Conservation (phyloP, 2,113 vertebrate species). For the Megaleporinus macrocephalus region DNA sequence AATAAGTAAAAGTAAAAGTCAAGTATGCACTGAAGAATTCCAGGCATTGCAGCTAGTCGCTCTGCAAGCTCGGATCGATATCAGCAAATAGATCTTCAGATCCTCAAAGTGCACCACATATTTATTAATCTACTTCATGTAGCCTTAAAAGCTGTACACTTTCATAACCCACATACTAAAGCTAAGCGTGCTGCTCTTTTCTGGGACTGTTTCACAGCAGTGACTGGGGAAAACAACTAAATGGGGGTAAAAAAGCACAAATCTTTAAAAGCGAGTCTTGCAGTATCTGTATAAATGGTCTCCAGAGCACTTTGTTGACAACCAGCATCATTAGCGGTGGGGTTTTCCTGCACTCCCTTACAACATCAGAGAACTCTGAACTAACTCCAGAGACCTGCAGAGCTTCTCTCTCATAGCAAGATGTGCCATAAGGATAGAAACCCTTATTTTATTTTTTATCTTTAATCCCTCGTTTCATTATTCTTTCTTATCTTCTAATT, state of each 20-base stretch:
- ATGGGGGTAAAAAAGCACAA: background rate
- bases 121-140: background rate
- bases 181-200: background rate
- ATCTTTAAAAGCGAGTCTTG: too few species aligned
- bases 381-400: background rate
- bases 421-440: background rate
- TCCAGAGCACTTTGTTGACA: background rate
- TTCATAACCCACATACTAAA: background rate
- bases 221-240: too few species aligned
- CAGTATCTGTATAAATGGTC: background rate
- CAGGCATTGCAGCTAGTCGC: too few species aligned
- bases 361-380: background rate
- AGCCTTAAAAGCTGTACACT: background rate
- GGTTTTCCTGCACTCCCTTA: background rate
- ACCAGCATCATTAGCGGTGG: background rate
- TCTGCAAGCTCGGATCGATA: too few species aligned
- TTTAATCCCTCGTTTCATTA: background rate
- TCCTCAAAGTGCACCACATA: background rate
- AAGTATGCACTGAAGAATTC: background rate
- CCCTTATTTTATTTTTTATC: background rate
- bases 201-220: background rate
- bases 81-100: background rate
- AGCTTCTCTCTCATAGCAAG: background rate
- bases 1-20: too few species aligned
- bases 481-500: background rate